Conservation (phyloP, 2,888 invertebrate species). For the Drosophila eohydei region DNA sequence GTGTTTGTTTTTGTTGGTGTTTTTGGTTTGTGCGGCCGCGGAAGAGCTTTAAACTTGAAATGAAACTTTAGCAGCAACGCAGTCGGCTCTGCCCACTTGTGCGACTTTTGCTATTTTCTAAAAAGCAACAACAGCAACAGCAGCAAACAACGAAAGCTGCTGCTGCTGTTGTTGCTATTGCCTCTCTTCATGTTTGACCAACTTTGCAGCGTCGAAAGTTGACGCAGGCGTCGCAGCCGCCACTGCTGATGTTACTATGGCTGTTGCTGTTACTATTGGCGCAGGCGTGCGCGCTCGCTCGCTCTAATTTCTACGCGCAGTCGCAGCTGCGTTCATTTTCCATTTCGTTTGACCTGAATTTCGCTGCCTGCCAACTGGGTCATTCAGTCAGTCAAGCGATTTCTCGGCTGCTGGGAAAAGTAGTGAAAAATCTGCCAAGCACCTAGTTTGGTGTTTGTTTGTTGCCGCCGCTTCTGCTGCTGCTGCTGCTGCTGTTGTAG, state of each 20-base stretch:
- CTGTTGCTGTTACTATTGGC: slow-evolving; percentile 10
- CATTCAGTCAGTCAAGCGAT: slow-evolving; percentile 47
- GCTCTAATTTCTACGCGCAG: slow-evolving; percentile 82
- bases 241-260: too few relatives aligned
- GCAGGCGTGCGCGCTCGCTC: slow-evolving; percentile 32
- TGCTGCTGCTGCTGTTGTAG: slow-evolving; percentile 33
- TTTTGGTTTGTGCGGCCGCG: slow-evolving; percentile 58
- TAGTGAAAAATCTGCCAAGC: slow-evolving; percentile 68
- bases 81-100: slow-evolving; percentile 34
- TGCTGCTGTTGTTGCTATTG: slow-evolving; percentile 11
- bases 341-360: slow-evolving; percentile 84
- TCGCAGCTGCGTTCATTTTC: slow-evolving; percentile 76
- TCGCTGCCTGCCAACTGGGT: slow-evolving; percentile 75
- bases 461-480: slow-evolving; percentile 21
- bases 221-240: slow-evolving; percentile 39
- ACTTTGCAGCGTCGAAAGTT: slow-evolving; percentile 65
- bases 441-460: slow-evolving; percentile 20
- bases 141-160: slow-evolving; percentile 13
- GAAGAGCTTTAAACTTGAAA: slow-evolving; percentile 81
- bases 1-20: slow-evolving; percentile 27
- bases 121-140: slow-evolving; percentile 40
- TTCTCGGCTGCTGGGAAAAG: slow-evolving; percentile 67
- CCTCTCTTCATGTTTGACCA: slow-evolving; percentile 71
- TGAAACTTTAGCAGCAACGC: slow-evolving; percentile 60
- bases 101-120: slow-evolving; percentile 74